phyloP scores from a whole-genome alignment of 2,888 invertebrate species.

The Epirrhoe alternata region DNA sequence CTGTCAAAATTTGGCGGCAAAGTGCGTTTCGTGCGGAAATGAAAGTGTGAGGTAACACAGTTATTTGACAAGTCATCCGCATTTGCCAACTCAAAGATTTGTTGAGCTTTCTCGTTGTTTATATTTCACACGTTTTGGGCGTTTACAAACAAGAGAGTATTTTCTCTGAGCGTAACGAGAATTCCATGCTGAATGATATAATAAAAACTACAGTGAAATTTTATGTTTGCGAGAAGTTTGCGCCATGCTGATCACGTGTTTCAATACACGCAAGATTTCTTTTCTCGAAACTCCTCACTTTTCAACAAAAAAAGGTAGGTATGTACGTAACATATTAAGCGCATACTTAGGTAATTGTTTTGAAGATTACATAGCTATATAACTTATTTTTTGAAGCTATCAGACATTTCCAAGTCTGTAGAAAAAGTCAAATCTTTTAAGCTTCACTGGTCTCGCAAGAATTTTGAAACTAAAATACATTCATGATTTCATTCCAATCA shows the following conservation, averaged over 20 bases:
- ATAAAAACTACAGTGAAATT: constrained; percentile 26
- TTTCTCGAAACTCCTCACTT: constrained; percentile 15
- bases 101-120: constrained; percentile 68
- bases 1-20: constrained; percentile 53
- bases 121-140: constrained; percentile 76
- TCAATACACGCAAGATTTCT: constrained; percentile 25
- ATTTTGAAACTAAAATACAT: constrained; percentile 19
- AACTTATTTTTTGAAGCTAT: not conserved
- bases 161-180: constrained; percentile 51
- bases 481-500: constrained; percentile 11
- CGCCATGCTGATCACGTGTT: constrained; percentile 16
- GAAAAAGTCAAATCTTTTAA: not conserved
- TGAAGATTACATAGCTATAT: not conserved
- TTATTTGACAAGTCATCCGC: constrained; percentile 52
- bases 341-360: not conserved
- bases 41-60: constrained; percentile 49
- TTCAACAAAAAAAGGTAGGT: constrained; percentile 9
- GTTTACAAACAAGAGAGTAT: constrained; percentile 11
- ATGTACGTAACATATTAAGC: not conserved
- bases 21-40: constrained; percentile 50
- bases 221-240: constrained; percentile 9
- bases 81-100: constrained; percentile 44
- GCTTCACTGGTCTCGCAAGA: constrained; percentile 10
- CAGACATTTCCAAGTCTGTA: not conserved
- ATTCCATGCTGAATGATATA: constrained; percentile 25